Conservation (phyloP, 2,113 vertebrate genomes). For the Rhagologus leucostigma region DNA sequence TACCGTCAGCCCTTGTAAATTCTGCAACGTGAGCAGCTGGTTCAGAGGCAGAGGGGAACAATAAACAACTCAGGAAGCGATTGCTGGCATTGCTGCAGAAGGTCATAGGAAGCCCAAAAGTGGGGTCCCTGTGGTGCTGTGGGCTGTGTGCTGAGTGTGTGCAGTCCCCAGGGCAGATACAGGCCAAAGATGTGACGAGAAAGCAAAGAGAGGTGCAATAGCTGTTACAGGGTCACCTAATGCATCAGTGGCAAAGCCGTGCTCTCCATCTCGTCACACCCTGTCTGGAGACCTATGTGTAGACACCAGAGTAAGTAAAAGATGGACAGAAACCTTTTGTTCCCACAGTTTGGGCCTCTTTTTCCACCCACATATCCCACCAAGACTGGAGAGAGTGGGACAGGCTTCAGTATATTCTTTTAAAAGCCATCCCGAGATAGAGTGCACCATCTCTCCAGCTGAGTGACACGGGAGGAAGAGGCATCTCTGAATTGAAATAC, state of each 20-base stretch:
- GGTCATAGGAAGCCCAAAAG: neutral
- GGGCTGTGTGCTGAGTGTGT: neutral
- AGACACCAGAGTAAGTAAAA: neutral
- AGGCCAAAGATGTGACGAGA: neutral
- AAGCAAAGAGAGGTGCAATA: neutral
- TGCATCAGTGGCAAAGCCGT: neutral
- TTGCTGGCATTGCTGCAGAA: neutral
- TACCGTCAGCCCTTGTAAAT: neutral
- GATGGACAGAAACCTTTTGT: neutral
- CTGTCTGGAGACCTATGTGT: neutral
- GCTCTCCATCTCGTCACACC: neutral
- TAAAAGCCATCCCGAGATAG: neutral
- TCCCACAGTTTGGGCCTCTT: neutral
- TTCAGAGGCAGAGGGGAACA: neutral
- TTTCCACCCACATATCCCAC: neutral
- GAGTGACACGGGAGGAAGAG: neutral
- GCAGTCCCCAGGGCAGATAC: too few relatives aligned
- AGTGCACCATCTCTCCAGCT: neutral
- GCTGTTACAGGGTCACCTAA: neutral
- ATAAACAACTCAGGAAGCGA: neutral
- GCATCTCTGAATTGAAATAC: neutral
- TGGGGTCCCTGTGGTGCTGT: neutral
- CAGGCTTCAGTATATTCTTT: neutral
- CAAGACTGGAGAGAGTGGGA: neutral
- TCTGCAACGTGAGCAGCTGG: neutral